These are phyloP conservation scores for Tachysurus vachellii DNA, from an alignment of 2,113 vertebrate genomes.

Conservation along the genomic window DNA sequence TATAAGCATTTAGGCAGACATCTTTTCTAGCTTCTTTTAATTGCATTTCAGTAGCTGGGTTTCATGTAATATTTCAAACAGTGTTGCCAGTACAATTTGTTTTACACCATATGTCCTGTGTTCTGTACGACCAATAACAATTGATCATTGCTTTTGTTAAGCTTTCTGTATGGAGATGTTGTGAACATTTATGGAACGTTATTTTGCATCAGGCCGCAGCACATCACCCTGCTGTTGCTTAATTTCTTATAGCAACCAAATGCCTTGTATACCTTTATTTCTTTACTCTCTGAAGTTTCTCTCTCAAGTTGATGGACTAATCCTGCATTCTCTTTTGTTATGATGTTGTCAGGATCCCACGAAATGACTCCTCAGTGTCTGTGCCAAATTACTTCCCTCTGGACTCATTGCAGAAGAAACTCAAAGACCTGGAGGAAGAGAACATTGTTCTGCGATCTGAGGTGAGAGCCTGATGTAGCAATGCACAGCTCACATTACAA, in stretches of 20 bases:
- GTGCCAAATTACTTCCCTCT: constrained; percentile 88
- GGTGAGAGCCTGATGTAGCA: constrained; percentile 65
- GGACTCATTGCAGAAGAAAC: constrained; percentile 95
- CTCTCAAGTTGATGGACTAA: background rate
- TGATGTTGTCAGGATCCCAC: constrained; percentile 76
- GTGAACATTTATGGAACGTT: background rate
- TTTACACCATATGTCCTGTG: background rate
- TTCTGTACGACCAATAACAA: background rate
- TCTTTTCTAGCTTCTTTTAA: background rate
- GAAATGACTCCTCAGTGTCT: constrained; percentile 81
- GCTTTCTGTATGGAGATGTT: background rate
- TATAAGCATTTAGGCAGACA: background rate
- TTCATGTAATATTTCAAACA: background rate
- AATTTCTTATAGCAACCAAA: background rate
- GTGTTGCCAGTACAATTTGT: background rate
- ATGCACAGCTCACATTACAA: background rate
- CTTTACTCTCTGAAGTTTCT: background rate
- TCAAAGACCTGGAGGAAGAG: constrained; percentile 96
- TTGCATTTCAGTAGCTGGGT: background rate
- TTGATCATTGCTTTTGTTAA: background rate
- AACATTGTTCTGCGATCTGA: constrained; percentile 90
- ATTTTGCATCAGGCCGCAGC: too few relatives aligned
- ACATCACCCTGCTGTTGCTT: background rate
- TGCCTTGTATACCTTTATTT: background rate
- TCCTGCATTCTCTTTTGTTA: background rate